Evolutionary conservation across 2,888 invertebrate genomes (phyloP), one percentile per base, ranked within the genome.

Genomic region (Ypsolopha scabrella): DNA sequence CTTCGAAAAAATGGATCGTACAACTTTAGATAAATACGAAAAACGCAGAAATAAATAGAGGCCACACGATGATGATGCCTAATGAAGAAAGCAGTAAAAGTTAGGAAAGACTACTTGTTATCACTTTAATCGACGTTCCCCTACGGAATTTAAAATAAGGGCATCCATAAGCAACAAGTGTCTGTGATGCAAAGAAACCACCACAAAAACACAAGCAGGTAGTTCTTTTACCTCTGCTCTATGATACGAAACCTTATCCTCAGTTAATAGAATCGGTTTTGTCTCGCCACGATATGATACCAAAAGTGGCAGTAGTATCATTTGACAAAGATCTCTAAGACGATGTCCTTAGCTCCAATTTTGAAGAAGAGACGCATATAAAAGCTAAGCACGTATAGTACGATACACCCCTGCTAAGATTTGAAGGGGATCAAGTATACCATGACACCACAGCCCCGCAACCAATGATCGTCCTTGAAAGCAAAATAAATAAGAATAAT

Each of bases 121-220:
- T 24, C 7, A 45, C 9, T 24, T 24, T 24, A 24, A 24, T 13
- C 37, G 36, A 37, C 47, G 60, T 60, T 65, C 65, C 60, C 59
- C 58, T 64, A 65, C 59, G 62, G 62, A 68, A 68, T 65, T 65
- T 65, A 69, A 71, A 72, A 67, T 67, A 68, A 49, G 65, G 70
- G 64, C 73, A 73, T 72, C 75, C 78, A 77, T 65, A 66, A 75
- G 75, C 80, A 80, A 82, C 82, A 85, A 85, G 83, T 83, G 83
- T 75, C 72, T 75, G 73, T 73, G 73, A 74, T 74, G 76, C 75
- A 74, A 78, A 61, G 74, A 78, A 78, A 75, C 79, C 68, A 78
- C 65, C 70, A 81, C 75, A 81, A 81, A 81, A 81, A 77, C 73
- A 63, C 56, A 66, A 73, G 78, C 81, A 85, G 85, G 83, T 82